Evolutionary conservation across 2,113 vertebrate genomes (phyloP), one percentile per base, ranked within the genome.

Genomic region (Callipepla californica): DNA sequence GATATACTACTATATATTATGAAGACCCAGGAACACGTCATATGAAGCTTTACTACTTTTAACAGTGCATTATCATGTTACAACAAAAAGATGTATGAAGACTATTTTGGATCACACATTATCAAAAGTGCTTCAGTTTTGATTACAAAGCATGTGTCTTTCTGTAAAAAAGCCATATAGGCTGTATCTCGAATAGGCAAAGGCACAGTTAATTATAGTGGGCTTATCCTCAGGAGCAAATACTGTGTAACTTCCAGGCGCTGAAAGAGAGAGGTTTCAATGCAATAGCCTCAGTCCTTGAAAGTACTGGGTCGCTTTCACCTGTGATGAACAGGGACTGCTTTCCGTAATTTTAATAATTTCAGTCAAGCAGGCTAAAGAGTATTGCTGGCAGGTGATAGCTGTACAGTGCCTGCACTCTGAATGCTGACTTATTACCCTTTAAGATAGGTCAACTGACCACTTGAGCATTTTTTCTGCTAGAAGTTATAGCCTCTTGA

Each of bases 271-370:
- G 32, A 87, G 7, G 45, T 25, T 85, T 32, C 81, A 93, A 79
- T 44, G 34, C 23, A 81, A 86, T 36, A 94, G 73, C 78, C 77
- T 76, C 95, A 68, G 93, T 92, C 76, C 61, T 36, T 50, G 51
- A 84, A 94, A 95, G 66, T 47, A 77, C 80, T 77, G 61, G 67
- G 42, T 88, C 48, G 30, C 93, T 92, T 86, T 93, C 67, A 74
- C 78, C 75, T 58, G 58, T 75, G 63, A 91, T 83, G 65, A 88
- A 96, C 58, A 92, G 47, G 38, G 65, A 95, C 36, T 95, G 74
- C 80, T 84, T 96, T 92, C 93, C 89, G 6, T 88, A 96, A 90
- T 65, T 90, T 92, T 63, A 93, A 76, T 70, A 73, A 73, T 18
- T 94, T 53, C 16, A 53, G 77, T 85, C 69, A 93, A 91, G 66